A percentile compares a stretch with the other conserved stretches of the same genome.
phyloP scores from a whole-genome alignment of 1,140 invertebrate species.

The Caenorhabditis elegans region WBcel235 BX284606.5:16012501-16013000 shows the following conservation, averaged over 20 bases:
- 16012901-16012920: no score
- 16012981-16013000: background rate
- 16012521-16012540: no score
- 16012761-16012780: background rate
- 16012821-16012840: constrained; percentile 7
- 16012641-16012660: constrained; percentile 14
- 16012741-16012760: no score
- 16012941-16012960: constrained; percentile 23
- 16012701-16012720: constrained; percentile 1
- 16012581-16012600: no score
- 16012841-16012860: constrained; percentile 15
- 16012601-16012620: no score
- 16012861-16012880: background rate
- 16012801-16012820: background rate
- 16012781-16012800: background rate
- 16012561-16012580: no score
- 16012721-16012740: background rate
- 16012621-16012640: background rate
- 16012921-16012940: background rate
- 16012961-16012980: constrained; percentile 30
- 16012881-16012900: constrained; percentile 22
- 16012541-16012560: no score
- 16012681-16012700: constrained; percentile 31
- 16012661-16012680: background rate
- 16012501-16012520: no score